phyloP scores from a whole-genome alignment of 2,888 invertebrate species.

The Zootermopsis nevadensis region DNA sequence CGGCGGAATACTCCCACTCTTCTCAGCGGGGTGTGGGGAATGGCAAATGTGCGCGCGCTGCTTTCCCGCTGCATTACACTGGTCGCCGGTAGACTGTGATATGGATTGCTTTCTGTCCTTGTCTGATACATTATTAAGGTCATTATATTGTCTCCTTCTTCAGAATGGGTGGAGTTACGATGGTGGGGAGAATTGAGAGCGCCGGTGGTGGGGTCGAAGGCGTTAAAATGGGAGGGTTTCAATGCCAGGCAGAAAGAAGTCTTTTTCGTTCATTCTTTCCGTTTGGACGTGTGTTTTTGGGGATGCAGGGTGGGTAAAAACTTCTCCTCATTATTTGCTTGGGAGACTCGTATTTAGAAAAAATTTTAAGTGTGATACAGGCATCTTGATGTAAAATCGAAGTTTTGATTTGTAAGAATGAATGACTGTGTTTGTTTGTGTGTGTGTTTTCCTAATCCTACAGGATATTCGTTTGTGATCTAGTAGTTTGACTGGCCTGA shows the following conservation, averaged over 20 bases:
- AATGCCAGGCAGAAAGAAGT: conserved; percentile 38
- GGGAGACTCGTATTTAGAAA: neutral
- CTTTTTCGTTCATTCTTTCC: conserved; percentile 48
- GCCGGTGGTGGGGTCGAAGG: neutral
- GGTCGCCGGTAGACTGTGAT: neutral
- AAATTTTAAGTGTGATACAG: neutral
- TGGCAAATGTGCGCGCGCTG: conserved; percentile 19
- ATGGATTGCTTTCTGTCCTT: neutral
- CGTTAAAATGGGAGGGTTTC: conserved; percentile 34
- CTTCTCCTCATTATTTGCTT: neutral
- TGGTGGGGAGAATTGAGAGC: neutral
- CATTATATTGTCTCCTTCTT: neutral
- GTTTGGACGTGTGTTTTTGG: conserved; percentile 45
- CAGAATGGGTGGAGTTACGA: neutral
- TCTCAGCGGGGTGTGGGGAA: neutral
- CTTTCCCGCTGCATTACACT: neutral
- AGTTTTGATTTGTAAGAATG: neutral
- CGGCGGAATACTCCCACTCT: neutral
- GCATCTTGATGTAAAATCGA: neutral
- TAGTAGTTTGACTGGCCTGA: neutral
- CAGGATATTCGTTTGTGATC: neutral
- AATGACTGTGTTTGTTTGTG: conserved; percentile 2
- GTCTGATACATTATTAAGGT: neutral
- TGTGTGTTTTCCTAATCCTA: neutral
- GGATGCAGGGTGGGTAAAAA: conserved; percentile 2